Base-by-base conservation (phyloP, 2,113 vertebrate species). In the Pleuronectes platessa region DNA sequence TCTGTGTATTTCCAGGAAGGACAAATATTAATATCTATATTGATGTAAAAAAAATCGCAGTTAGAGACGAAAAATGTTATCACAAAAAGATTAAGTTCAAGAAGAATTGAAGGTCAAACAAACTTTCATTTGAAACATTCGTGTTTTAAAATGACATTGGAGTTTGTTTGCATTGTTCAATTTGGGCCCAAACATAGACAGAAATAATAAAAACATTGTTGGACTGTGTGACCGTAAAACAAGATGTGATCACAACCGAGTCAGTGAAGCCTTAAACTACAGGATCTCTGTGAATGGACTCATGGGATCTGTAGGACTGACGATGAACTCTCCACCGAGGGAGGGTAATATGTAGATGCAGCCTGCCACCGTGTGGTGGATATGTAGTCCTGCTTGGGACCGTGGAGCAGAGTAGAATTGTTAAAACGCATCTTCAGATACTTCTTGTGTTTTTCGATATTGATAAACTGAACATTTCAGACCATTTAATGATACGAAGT, bases 341-440 rank as follows among this genome's bases (percentile, higher is more conserved):
- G 9, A 37, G 2, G 35, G 35, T 2, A 37, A 8, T 7, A 31
- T 45, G 14, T 23, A 42, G 73, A 56, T 4, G 10, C 58, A 84
- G 61, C 20, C 64, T 74, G 88, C 86, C 88, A 1, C 82, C 86
- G 10, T 56, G 86, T 87, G 90, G 90, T 68, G 68, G 64, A 68
- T 4, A 0, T 7, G 11, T 0, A 14, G 23, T 67, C 9, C 64
- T 53, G 65, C 62, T 81, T 0, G 61, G 61, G 40, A 56, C 4
- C 55, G 15, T 10, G 42, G 51, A 17, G 17, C 8, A 11, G 2
- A 18, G 18, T 1, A 2, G 42, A 10, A 0, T 11, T 62, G 5
- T 62, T 35, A 1, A 42, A 68, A 64, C 26, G 2, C 10, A n/a
- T 6, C 10, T 17, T 6, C 23, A 65, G 12, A 49, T 5, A 26